Evolutionary conservation across 2,797 vertebrate genomes (phyloP), one percentile per base, ranked within the genome.

Genomic region (Hydrocynus forskahlii): DNA sequence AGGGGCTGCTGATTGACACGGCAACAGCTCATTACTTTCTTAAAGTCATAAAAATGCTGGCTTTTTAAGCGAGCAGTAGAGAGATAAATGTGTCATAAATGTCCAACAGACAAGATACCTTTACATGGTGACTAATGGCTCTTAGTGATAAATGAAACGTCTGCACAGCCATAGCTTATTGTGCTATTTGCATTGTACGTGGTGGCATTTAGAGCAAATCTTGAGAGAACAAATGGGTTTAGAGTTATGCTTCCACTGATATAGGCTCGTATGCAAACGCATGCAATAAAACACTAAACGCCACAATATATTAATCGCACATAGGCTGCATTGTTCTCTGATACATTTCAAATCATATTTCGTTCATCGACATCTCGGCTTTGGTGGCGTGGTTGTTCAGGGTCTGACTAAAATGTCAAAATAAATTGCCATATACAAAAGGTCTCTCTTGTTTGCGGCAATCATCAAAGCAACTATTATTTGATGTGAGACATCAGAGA

Each of bases 371-470:
- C 21, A 25, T 75, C 23, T n/a, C 4, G 7, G 17, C 38, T 50
- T 55, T 54, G 50, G 48, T 82, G 35, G 57, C 50, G 17, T 21
- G 13, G 38, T 70, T 83, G 1, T 76, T 35, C 57, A 57, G 35
- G 19, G 6, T 23, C 38, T 63, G 72, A 64, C 52, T 73, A 63
- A 86, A 76, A 81, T 83, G 86, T 75, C 83, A 82, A 68, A 80
- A 67, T 57, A 23, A 85, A 83, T 85, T 19, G 79, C n/a, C 35
- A 7, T 19, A 23, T 66, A 71, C 23, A n/a, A 45, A 74, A 78
- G 54, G 57, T 76, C 70, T 69, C 54, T 45, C 54, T 81, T 78
- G 81, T 84, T 72, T 69, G 72, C 12, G 12, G 52, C 40, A 62
- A 81, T 80, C 69, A 63, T 78, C 66, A 78, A 81, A 86, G 67